Conservation (phyloP, 1,140 invertebrate genomes). For the Brachionus rotundiformis region DNA sequence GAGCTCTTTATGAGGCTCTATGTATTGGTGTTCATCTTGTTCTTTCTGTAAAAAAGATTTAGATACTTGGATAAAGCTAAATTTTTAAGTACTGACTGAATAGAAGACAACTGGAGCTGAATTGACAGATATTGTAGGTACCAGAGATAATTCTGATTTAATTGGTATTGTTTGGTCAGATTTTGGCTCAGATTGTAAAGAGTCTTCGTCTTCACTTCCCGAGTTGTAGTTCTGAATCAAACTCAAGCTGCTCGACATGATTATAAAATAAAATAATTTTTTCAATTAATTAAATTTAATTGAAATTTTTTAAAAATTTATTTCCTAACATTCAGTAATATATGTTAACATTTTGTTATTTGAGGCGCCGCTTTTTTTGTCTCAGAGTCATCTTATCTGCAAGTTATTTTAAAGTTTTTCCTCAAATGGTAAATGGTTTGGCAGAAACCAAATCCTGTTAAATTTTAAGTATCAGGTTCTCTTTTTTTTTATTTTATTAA, state of each 20-base stretch:
- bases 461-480: too few relatives aligned
- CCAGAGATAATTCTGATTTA: background rate
- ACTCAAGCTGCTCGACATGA: conserved; percentile 15
- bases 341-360: too few relatives aligned
- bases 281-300: background rate
- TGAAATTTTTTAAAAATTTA: background rate
- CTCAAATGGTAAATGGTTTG: too few relatives aligned
- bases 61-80: background rate
- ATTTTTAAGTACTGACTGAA: background rate
- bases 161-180: conserved; percentile 10
- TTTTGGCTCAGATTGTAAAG: background rate
- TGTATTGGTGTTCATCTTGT: conserved; percentile 34
- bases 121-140: conserved; percentile 3
- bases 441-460: too few relatives aligned
- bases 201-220: background rate
- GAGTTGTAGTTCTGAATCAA: conserved; percentile 20
- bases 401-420: too few relatives aligned
- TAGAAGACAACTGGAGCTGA: conserved; percentile 31
- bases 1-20: conserved; percentile 68
- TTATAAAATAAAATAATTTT: background rate
- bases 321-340: too few relatives aligned
- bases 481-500: too few relatives aligned
- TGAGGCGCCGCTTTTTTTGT: too few relatives aligned
- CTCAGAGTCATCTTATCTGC: too few relatives aligned
- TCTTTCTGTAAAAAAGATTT: background rate